Evolutionary conservation across 2,113 vertebrate genomes (phyloP).

Genomic region (Otus sunia): DNA sequence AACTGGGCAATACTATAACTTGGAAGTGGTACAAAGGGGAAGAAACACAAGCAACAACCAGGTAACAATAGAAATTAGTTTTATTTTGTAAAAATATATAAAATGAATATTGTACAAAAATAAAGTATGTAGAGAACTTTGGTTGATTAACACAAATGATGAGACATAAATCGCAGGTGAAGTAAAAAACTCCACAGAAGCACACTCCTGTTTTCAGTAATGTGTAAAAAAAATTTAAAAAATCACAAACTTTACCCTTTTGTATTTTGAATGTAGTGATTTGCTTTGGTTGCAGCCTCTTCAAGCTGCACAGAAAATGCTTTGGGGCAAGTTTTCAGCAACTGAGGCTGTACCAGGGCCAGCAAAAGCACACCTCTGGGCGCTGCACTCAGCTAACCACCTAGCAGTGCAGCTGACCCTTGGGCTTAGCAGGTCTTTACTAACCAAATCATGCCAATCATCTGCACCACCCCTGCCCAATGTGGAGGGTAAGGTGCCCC

Average conservation of each 20-base stretch:
- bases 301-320: neutral
- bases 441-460: neutral
- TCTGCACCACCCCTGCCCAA: neutral
- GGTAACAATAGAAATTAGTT: constrained; percentile 86
- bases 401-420: neutral
- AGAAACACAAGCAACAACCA: neutral
- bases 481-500: neutral
- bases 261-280: constrained; percentile 19
- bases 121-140: constrained; percentile 97
- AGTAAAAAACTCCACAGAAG: constrained; percentile 69
- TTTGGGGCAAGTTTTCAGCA: neutral
- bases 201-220: constrained; percentile 41
- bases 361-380: neutral
- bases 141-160: constrained; percentile 90
- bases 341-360: neutral
- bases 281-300: neutral
- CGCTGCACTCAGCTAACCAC: neutral
- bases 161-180: constrained; percentile 73
- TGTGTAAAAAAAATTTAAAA: constrained; percentile 31
- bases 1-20: neutral
- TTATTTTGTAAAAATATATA: constrained; percentile 97
- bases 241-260: constrained; percentile 79
- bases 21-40: neutral
- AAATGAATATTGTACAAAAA: constrained; percentile 99
- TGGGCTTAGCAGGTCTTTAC: neutral